A percentile compares a stretch with the other conserved stretches of the same genome.
Conservation (phyloP, 2,113 vertebrate genomes). For the Spermophilus dauricus region DNA sequence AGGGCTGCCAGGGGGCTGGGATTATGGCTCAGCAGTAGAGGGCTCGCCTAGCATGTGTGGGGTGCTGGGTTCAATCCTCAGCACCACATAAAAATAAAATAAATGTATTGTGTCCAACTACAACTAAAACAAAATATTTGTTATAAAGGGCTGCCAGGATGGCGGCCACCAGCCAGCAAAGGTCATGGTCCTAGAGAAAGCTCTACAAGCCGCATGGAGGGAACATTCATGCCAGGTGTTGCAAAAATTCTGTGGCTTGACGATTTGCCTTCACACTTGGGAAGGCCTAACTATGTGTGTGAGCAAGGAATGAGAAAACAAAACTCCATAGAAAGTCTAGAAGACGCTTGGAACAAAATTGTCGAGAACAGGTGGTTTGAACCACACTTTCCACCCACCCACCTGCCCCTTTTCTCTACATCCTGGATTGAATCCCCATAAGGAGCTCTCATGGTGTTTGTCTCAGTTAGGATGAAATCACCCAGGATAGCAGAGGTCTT, state of each 20-base stretch:
- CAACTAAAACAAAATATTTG: too few relatives aligned
- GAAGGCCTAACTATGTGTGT: background rate
- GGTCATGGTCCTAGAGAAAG: background rate
- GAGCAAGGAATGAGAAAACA: background rate
- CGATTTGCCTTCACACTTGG: background rate
- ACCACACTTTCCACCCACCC: background rate
- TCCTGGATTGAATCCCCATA: background rate
- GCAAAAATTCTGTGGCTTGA: background rate
- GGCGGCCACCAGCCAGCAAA: background rate
- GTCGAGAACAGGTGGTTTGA: background rate
- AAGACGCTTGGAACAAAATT: background rate
- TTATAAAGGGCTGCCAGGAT: too few relatives aligned
- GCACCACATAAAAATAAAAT: too few relatives aligned
- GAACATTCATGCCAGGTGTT: background rate
- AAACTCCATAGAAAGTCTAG: background rate
- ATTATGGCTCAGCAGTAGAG: too few relatives aligned
- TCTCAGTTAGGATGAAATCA: too few relatives aligned
- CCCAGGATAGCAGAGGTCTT: background rate
- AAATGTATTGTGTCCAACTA: too few relatives aligned
- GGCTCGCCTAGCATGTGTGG: too few relatives aligned
- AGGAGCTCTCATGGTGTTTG: background rate
- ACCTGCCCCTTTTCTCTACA: background rate
- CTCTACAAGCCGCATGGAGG: rapidly evolving
- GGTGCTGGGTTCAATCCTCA: too few relatives aligned
- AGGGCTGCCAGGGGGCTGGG: too few relatives aligned